Percentiles rank a stretch among this genome's conserved stretches.
Evolutionary conservation across 1,140 invertebrate genomes (phyloP).

Genomic region (Apocrypta bakeri): DNA sequence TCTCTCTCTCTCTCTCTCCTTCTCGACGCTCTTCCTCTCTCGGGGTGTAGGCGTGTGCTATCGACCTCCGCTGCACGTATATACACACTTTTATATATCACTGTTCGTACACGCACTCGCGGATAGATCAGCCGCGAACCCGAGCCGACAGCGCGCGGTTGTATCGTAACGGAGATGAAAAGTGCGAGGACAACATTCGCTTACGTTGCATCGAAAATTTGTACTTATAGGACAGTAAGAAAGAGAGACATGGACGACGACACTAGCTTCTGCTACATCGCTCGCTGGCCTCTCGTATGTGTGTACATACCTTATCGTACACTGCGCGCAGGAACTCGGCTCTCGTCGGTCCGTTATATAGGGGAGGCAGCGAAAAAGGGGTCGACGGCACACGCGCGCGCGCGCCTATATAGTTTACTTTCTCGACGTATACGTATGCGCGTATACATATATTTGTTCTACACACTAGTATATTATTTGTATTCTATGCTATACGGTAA

Average conservation of each 20-base stretch:
- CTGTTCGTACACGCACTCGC: no score
- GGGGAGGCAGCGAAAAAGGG: conserved; percentile 5
- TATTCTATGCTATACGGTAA: no score
- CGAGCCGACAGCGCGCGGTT: no score
- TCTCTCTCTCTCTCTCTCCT: no score
- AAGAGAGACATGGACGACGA: not conserved
- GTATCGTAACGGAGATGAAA: no score
- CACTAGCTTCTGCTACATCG: not conserved
- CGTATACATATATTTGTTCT: not conserved
- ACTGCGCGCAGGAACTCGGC: not conserved
- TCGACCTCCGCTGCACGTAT: not conserved
- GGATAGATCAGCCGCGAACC: no score
- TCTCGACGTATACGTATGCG: not conserved
- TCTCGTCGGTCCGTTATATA: not conserved
- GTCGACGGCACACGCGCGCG: conserved; percentile 30
- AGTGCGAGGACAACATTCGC: no score
- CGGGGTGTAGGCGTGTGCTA: not conserved
- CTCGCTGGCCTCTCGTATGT: not conserved
- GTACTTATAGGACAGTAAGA: not conserved
- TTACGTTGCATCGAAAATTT: no score
- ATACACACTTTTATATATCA: not conserved
- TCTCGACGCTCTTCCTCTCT: not conserved
- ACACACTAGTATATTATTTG: no score
- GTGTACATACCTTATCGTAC: not conserved
- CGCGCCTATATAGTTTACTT: not conserved